Conservation (phyloP, 2,797 vertebrate genomes). For the Periophthalmus magnuspinnatus region DNA sequence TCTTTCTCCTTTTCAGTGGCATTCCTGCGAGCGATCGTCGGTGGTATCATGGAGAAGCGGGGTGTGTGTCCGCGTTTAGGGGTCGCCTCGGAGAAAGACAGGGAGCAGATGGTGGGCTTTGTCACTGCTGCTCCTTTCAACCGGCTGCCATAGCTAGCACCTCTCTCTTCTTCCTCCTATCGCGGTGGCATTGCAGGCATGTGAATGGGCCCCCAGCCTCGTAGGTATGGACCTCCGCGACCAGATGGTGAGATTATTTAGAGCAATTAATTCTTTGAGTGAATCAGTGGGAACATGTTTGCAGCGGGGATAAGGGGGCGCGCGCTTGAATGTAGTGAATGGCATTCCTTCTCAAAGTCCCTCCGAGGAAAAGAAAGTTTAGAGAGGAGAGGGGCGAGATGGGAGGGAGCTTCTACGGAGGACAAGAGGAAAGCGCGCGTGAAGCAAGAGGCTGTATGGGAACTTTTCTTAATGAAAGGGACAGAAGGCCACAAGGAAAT, state of each 20-base stretch:
- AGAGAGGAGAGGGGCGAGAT: conserved; percentile 27
- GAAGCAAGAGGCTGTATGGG: conserved; percentile 66
- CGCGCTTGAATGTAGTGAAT: conserved; percentile 67
- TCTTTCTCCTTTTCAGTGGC: conserved; percentile 79
- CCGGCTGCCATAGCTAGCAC: conserved; percentile 78
- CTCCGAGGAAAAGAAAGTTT: conserved; percentile 46
- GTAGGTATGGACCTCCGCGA: conserved; percentile 92
- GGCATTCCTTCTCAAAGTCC: conserved; percentile 71
- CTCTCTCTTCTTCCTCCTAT: conserved; percentile 46
- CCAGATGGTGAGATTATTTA: conserved; percentile 99
- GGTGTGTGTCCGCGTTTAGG: conserved; percentile 81
- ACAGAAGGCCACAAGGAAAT: conserved; percentile 34
- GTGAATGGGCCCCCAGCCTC: conserved; percentile 89
- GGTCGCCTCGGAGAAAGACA: conserved; percentile 91
- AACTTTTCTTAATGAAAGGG: conserved; percentile 76
- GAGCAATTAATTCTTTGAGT: conserved; percentile 99
- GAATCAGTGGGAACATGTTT: conserved; percentile 96
- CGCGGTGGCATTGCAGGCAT: conserved; percentile 53
- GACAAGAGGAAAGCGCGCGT: conserved; percentile 64
- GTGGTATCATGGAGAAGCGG: conserved; percentile 90
- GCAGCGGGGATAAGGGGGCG: conserved; percentile 85
- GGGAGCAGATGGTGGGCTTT: conserved; percentile 97
- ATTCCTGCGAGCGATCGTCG: conserved; percentile 87
- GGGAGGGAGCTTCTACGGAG: conserved; percentile 54
- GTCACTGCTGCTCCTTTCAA: conserved; percentile 90